Percentiles rank a stretch among this genome's conserved stretches.
Conservation (phyloP, 2,797 vertebrate species). For the Triplophysa bombifrons region DNA sequence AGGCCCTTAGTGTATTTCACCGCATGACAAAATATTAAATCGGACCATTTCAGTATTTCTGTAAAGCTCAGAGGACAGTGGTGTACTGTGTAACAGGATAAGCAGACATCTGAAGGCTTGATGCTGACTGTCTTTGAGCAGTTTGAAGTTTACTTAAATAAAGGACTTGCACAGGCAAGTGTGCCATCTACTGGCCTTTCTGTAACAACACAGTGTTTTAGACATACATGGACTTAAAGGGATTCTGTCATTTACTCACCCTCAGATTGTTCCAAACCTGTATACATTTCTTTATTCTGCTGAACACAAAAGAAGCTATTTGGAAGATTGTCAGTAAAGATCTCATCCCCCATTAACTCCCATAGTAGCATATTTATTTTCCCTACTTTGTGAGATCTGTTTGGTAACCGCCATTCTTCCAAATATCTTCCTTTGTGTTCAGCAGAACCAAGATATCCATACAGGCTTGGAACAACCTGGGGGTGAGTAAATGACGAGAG, state of each 20-base stretch:
- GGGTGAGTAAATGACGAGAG: no score
- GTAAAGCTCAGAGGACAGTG: constrained; percentile 2
- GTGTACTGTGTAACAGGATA: not conserved
- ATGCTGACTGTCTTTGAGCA: not conserved
- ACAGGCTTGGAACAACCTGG: no score
- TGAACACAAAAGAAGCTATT: no score
- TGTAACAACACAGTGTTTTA: constrained; percentile 13
- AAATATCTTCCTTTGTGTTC: no score
- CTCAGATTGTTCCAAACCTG: no score
- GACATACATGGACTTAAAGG: not conserved
- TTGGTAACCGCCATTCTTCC: no score
- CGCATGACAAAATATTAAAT: constrained; percentile 1
- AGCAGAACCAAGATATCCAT: no score
- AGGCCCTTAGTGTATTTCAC: constrained; percentile 15
- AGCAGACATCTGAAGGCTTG: constrained; percentile 1
- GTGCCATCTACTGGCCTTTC: constrained; percentile 66
- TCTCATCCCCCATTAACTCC: no score
- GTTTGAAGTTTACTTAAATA: not conserved
- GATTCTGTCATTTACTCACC: no score
- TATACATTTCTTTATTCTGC: no score
- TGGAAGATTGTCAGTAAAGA: not conserved
- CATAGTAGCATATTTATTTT: no score
- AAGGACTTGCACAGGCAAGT: constrained; percentile 54
- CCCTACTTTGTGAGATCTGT: no score
- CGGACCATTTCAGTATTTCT: not conserved